These are phyloP conservation scores for Diglossa brunneiventris DNA, from an alignment of 2,113 vertebrate species.

Conservation along the genomic window DNA sequence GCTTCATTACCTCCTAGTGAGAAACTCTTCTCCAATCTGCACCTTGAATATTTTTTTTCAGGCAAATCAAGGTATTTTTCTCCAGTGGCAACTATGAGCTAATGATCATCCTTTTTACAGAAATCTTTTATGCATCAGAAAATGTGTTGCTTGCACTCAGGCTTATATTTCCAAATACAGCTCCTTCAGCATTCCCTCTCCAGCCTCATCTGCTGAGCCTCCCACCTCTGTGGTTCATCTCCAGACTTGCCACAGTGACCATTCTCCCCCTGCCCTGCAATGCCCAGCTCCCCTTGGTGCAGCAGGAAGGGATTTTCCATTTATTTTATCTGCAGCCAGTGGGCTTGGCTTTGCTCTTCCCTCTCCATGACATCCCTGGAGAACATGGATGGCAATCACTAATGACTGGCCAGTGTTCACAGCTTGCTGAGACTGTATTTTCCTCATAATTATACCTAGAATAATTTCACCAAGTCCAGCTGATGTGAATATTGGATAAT, in stretches of 20 bases:
- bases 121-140: neutral
- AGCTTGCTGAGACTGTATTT: neutral
- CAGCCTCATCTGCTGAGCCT: neutral
- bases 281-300: neutral
- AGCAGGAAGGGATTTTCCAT: neutral
- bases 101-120: neutral
- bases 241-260: neutral
- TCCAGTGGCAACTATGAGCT: neutral
- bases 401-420: neutral
- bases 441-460: neutral
- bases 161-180: neutral
- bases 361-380: neutral
- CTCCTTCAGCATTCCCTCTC: neutral
- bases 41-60: neutral
- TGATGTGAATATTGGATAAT: neutral
- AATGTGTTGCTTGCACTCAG: neutral
- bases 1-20: neutral
- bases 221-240: neutral
- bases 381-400: rapidly evolving
- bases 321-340: no score
- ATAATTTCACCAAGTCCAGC: neutral
- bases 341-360: neutral
- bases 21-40: neutral
- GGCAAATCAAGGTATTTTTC: neutral
- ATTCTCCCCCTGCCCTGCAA: neutral